Percentiles rank a stretch among this genome's conserved stretches.
Conservation (phyloP, 2,113 vertebrate genomes). For the Corythoichthys haematopterus region DNA sequence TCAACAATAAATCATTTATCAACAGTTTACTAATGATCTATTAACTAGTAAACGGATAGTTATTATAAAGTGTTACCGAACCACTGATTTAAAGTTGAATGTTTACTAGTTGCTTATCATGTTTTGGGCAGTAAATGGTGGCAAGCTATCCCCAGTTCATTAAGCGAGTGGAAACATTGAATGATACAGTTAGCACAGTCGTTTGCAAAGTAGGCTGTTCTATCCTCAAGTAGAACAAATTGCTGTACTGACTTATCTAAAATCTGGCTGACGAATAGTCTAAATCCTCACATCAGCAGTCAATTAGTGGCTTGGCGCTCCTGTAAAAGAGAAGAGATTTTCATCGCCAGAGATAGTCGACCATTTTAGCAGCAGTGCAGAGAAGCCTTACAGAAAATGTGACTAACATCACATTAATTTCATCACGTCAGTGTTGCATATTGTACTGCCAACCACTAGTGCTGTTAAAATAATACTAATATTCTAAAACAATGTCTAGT, state of each 20-base stretch:
- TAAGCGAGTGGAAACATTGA: background rate
- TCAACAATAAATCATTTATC: too few relatives aligned
- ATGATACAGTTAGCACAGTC: background rate
- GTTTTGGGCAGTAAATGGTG: background rate
- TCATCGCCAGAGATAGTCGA: background rate
- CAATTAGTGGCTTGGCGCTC: background rate
- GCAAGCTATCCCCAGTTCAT: background rate
- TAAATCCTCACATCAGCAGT: background rate
- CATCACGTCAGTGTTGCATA: background rate
- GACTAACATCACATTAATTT: background rate
- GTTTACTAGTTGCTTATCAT: background rate
- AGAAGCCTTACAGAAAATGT: background rate
- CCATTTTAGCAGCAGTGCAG: background rate
- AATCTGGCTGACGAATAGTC: background rate
- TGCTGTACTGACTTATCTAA: background rate
- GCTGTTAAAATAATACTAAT: background rate
- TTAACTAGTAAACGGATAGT: too few relatives aligned
- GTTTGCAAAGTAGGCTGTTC: background rate
- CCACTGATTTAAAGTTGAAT: background rate
- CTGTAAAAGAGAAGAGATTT: background rate
- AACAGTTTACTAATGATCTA: too few relatives aligned
- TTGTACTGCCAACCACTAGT: background rate
- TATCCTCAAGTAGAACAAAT: background rate
- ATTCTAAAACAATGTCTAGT: background rate
- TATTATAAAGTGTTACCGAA: too few relatives aligned